Evolutionary conservation across 1,140 invertebrate genomes (phyloP).

Genomic region (Bombus huntii): DNA sequence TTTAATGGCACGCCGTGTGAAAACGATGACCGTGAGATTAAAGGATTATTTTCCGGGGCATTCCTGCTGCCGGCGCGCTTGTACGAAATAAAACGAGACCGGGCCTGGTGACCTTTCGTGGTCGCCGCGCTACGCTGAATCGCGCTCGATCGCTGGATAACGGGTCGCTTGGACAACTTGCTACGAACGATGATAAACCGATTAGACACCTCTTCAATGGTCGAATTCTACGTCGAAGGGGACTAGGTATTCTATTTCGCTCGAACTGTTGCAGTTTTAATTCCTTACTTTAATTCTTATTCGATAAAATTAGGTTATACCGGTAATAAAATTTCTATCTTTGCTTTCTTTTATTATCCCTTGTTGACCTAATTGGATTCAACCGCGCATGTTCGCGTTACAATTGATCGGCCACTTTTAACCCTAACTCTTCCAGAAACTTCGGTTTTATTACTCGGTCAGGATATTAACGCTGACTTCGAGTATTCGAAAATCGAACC

Average conservation of each 20-base stretch:
- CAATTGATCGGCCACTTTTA: not conserved
- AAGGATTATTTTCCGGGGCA: slow-evolving; percentile 50
- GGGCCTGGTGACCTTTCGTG: slow-evolving; percentile 17
- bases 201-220: not conserved
- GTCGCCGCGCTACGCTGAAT: slow-evolving; percentile 38
- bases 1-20: slow-evolving; percentile 70
- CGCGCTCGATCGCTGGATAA: slow-evolving; percentile 60
- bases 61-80: slow-evolving; percentile 7
- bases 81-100: slow-evolving; percentile 51
- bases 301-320: not conserved
- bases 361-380: not conserved
- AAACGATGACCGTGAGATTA: slow-evolving; percentile 74
- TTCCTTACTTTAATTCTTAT: not conserved
- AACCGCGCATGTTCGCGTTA: not conserved
- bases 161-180: slow-evolving; percentile 11
- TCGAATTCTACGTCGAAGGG: not conserved
- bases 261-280: not conserved
- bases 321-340: not conserved
- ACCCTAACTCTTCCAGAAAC: not conserved
- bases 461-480: not conserved
- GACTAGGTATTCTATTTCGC: not conserved
- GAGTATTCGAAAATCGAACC: too few relatives aligned
- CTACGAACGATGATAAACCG: not conserved
- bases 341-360: not conserved
- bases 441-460: not conserved